A percentile compares a stretch with the other conserved stretches of the same genome.
Evolutionary conservation across 2,797 vertebrate species (phyloP).

Genomic region (Danio jaintianensis): DNA sequence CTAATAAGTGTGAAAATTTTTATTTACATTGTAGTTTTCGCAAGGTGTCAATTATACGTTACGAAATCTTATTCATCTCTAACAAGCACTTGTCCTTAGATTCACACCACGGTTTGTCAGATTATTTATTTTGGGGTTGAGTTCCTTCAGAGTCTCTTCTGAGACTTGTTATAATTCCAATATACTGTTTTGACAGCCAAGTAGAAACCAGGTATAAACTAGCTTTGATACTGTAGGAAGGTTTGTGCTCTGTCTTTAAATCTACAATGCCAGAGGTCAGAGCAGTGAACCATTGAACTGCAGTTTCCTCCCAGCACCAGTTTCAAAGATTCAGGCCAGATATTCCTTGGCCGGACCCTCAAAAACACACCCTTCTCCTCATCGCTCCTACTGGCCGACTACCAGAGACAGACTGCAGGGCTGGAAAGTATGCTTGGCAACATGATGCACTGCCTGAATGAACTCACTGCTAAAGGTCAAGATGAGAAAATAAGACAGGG

Average conservation of each 20-base stretch:
- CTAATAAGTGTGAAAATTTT: conserved; percentile 33
- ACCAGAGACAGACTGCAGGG: conserved; percentile 21
- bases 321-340: conserved; percentile 12
- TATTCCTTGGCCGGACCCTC: conserved; percentile 7
- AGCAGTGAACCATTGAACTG: neutral
- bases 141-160: conserved; percentile 15
- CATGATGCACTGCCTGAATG: conserved; percentile 17
- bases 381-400: conserved; percentile 5
- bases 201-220: conserved; percentile 1
- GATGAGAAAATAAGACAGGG: neutral
- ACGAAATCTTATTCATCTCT: conserved; percentile 35
- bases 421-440: conserved; percentile 11
- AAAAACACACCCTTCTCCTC: conserved; percentile 16
- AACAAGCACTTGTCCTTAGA: conserved; percentile 24
- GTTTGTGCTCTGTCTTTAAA: neutral
- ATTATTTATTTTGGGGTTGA: conserved; percentile 13
- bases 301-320: conserved; percentile 2
- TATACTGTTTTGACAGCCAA: neutral
- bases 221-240: neutral
- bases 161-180: neutral
- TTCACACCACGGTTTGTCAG: neutral
- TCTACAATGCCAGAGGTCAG: conserved; percentile 18
- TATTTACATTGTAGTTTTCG: conserved; percentile 24
- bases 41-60: conserved; percentile 39
- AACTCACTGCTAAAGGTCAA: conserved; percentile 42